Evolutionary conservation across 2,797 vertebrate genomes (phyloP), one percentile per base, ranked within the genome.

Genomic region (Avahi laniger): DNA sequence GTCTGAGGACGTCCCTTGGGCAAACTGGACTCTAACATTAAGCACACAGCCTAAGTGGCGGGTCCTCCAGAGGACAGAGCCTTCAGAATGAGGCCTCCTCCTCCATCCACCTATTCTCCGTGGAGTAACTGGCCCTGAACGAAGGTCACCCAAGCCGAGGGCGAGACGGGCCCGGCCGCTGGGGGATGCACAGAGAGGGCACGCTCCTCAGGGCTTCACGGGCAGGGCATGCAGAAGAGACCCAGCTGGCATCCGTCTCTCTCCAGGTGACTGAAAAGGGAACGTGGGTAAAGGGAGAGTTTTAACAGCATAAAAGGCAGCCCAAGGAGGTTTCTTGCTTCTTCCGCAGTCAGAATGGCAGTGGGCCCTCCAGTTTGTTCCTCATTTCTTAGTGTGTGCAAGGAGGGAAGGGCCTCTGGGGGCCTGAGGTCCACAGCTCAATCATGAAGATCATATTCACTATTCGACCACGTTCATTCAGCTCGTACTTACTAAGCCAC

Each of bases 191-290:
- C 0, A 28, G 43, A 13, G 15, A 3, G 43, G 3, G 38, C 18
- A 33, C 0, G 0, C 30, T 67, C 54, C 26, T 69, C 15, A 5
- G 13, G n/a, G 59, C 41, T 30, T 43, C 59, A 33, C 0, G 15
- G 76, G 61, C 88, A 90, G 50, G 59, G 38, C 48, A 10, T 3
- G 41, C 4, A 30, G 38, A 75, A 38, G 38, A 76, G 65, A 54
- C 33, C 48, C 2, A 4, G 4, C 43, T 80, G 7, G 5, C 9
- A 38, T 26, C 61, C 15, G 3, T 2, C 7, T 38, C 88, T 78
- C n/a, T 82, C 35, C 63, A 61, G 79, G 63, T 48, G 70, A 46
- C 46, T 50, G 54, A 33, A 86, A 73, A 73, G 80, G 67, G 38
- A 63, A 35, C 4, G n/a, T 63, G 35, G 50, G 79, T 41, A 52